These are phyloP conservation scores for Allophyes oxyacanthae DNA, from an alignment of 2,888 invertebrate genomes.

Conservation along the genomic window DNA sequence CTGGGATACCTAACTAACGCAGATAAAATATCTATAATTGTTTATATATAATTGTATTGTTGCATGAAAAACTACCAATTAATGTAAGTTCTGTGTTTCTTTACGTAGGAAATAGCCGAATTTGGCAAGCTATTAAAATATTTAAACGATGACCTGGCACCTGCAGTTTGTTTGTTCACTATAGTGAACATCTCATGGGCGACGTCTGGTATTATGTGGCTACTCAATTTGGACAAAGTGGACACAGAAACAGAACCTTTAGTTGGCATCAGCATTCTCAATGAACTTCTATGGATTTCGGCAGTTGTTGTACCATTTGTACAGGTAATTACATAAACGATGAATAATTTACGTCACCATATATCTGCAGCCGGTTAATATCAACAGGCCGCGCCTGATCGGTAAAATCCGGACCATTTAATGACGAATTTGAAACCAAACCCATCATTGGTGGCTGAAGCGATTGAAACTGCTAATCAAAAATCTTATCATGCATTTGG, in stretches of 20 bases:
- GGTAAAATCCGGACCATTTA: too few species aligned
- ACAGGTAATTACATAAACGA: constrained; percentile 84
- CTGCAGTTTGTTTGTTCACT: constrained; percentile 93
- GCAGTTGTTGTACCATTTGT: constrained; percentile 92
- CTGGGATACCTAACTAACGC: too few species aligned
- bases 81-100: not conserved
- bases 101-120: constrained; percentile 92
- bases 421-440: too few species aligned
- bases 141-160: constrained; percentile 93
- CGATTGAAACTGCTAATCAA: too few species aligned
- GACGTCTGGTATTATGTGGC: constrained; percentile 91
- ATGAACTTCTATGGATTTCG: constrained; percentile 91
- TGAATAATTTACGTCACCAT: too few species aligned
- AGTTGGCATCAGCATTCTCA: constrained; percentile 89
- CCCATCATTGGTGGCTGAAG: too few species aligned
- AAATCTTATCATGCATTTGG: too few species aligned
- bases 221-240: constrained; percentile 90
- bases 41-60: too few species aligned
- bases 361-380: too few species aligned
- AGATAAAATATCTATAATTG: too few species aligned
- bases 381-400: too few species aligned
- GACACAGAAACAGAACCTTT: constrained; percentile 90
- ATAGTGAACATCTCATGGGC: constrained; percentile 93
- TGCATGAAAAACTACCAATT: too few species aligned
- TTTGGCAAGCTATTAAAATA: constrained; percentile 93